A percentile compares a stretch with the other conserved stretches of the same genome.
phyloP scores from a whole-genome alignment of 2,113 vertebrate genomes.

The Notarius quadriscutis region DNA sequence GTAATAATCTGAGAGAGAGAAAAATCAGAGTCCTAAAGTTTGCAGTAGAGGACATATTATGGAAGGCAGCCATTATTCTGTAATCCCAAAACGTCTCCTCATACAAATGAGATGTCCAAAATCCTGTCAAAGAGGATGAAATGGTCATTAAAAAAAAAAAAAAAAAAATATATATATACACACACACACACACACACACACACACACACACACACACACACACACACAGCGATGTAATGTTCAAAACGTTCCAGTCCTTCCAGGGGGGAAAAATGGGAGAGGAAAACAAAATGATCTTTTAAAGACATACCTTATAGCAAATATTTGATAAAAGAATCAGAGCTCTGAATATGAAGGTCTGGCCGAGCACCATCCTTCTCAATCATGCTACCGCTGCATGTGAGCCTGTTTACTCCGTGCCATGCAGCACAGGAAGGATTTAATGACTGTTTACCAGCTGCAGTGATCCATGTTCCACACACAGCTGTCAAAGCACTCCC shows the following conservation, averaged over 20 bases:
- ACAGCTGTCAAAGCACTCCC: constrained; percentile 48
- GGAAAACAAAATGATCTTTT: not conserved
- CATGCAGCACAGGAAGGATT: constrained; percentile 43
- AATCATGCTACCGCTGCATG: not conserved
- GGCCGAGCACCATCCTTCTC: constrained; percentile 9
- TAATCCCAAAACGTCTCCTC: not conserved
- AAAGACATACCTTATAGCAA: not conserved
- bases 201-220: too few relatives aligned
- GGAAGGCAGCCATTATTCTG: not conserved
- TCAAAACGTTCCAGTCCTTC: not conserved
- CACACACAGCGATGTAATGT: not conserved
- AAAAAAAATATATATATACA: not conserved
- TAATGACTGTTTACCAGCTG: constrained; percentile 63
- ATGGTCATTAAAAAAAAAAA: not conserved
- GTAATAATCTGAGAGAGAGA: not conserved
- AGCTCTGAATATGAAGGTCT: not conserved
- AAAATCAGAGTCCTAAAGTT: not conserved
- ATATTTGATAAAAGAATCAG: not conserved
- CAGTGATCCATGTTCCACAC: constrained; percentile 37
- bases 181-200: too few relatives aligned
- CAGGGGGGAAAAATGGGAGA: not conserved
- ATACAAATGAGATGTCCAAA: not conserved
- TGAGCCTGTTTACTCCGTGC: constrained; percentile 40
- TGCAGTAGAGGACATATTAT: not conserved
- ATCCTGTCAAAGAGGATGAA: not conserved